These are phyloP conservation scores for Drosophila nigromelanica DNA, from an alignment of 1,140 invertebrate genomes.

Conservation along the genomic window DNA sequence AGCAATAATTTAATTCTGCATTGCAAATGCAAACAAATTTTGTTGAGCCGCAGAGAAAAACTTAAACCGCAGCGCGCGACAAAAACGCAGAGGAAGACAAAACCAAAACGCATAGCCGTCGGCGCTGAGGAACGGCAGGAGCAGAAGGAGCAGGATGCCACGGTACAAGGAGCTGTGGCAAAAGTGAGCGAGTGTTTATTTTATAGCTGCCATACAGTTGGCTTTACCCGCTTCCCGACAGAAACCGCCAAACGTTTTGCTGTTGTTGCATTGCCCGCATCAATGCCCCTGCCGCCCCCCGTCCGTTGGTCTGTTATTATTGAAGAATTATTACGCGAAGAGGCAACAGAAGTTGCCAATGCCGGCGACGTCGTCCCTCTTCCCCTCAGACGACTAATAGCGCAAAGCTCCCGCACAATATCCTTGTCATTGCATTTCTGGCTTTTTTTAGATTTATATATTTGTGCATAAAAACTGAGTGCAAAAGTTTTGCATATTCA, in stretches of 20 bases:
- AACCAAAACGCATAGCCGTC: conserved; percentile 37
- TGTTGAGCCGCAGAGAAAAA: conserved; percentile 73
- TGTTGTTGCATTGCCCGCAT: conserved; percentile 5
- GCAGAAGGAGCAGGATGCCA: conserved; percentile 36
- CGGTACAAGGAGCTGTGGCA: conserved; percentile 50
- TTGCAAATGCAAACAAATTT: conserved; percentile 82
- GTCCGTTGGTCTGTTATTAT: conserved; percentile 58
- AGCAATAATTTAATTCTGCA: conserved; percentile 81
- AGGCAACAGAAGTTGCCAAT: conserved; percentile 68
- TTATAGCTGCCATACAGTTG: conserved; percentile 76
- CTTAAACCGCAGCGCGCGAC: conserved; percentile 69
- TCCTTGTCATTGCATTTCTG: conserved; percentile 44
- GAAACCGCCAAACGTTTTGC: conserved; percentile 69
- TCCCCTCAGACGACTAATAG: conserved; percentile 56
- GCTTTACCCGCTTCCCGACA: conserved; percentile 43
- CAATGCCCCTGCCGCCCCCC: neutral
- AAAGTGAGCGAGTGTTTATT: conserved; percentile 79
- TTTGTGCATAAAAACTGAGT: conserved; percentile 69
- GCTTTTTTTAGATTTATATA: conserved; percentile 62
- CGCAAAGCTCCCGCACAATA: conserved; percentile 46
- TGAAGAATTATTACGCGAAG: conserved; percentile 75
- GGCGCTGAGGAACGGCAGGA: neutral
- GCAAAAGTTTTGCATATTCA: conserved; percentile 81
- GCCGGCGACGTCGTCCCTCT: conserved; percentile 13
- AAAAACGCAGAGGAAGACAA: conserved; percentile 48